Evolutionary conservation across 2,888 invertebrate genomes (phyloP), one percentile per base, ranked within the genome.

Genomic region (Ophion ellenae): DNA sequence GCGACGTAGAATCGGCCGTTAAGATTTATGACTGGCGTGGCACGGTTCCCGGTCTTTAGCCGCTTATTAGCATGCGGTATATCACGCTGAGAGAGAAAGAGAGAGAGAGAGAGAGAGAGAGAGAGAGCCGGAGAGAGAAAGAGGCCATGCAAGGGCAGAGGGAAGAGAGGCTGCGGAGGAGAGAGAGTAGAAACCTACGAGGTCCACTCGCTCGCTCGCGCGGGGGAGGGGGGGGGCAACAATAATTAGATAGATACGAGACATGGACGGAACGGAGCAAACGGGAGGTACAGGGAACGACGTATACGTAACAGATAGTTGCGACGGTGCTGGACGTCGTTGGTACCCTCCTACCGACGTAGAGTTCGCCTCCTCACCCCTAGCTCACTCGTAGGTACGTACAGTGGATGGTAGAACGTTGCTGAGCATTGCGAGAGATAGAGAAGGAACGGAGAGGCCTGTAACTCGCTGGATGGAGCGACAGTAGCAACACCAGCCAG

Each of bases 41-140:
- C 91, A 91, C 90, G 91, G 91, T 92, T 91, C 91, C 90, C 90
- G 92, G 93, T 94, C 94, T 94, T 94, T 94, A 94, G 94, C 90
- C 93, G 94, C 94, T 94, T 94, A 94, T 94, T 94, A 94, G 94
- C 94, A 94, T 94, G 94, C 93, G 93, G 93, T 94, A 94, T 94
- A 94, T 94, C 94, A 94, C 90, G 88, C 88, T 87, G 83, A 90
- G 89, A 84, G 91, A 91, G 76, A 57, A 53, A 81, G 61, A 81
- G 76, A 61, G 61, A 69, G 40, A 61, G 61, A 61, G 86, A 75
- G 83, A 66, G n/a, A 63, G 61, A 28, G 63, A 32, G 32, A 32
- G 32, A 32, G 32, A 32, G 47, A 9, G 3, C 10, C 11, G 47
- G 66, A 59, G 20, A 66, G 69, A 32, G n/a, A 70, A 59, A 89